Percentiles rank a stretch among this genome's conserved stretches.
Conservation (phyloP, 2,797 vertebrate species). For the Naso thynnoides region DNA sequence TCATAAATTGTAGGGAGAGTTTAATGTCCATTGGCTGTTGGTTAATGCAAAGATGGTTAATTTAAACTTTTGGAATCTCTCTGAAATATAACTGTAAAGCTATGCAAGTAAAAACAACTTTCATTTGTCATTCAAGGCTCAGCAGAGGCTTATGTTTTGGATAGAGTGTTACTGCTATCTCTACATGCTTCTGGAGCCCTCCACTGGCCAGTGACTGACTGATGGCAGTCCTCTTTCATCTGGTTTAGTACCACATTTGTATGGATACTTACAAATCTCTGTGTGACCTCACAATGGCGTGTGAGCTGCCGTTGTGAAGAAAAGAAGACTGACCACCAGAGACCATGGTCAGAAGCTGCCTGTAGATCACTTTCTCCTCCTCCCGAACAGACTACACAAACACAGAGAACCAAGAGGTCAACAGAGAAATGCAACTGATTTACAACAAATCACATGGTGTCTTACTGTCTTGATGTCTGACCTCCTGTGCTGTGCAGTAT, state of each 20-base stretch:
- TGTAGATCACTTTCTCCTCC: constrained; percentile 95
- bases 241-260: background rate
- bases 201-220: constrained; percentile 5
- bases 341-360: constrained; percentile 93
- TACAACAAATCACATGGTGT: background rate
- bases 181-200: constrained; percentile 2
- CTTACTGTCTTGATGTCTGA: constrained; percentile 65
- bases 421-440: background rate
- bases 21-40: too few species aligned
- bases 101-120: background rate
- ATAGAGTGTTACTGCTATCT: background rate
- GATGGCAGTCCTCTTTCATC: background rate
- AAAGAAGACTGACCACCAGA: constrained; percentile 90
- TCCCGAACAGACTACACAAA: constrained; percentile 88
- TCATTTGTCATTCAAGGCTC: background rate
- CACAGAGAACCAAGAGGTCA: background rate
- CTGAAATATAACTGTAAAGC: background rate
- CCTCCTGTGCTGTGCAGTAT: constrained; percentile 91
- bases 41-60: too few species aligned
- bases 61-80: background rate
- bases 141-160: background rate
- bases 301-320: constrained; percentile 85
- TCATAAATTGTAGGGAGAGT: background rate
- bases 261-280: constrained; percentile 89
- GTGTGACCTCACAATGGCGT: constrained; percentile 87